Conservation (phyloP, 2,888 invertebrate species). For the Amaurobius ferox region DNA sequence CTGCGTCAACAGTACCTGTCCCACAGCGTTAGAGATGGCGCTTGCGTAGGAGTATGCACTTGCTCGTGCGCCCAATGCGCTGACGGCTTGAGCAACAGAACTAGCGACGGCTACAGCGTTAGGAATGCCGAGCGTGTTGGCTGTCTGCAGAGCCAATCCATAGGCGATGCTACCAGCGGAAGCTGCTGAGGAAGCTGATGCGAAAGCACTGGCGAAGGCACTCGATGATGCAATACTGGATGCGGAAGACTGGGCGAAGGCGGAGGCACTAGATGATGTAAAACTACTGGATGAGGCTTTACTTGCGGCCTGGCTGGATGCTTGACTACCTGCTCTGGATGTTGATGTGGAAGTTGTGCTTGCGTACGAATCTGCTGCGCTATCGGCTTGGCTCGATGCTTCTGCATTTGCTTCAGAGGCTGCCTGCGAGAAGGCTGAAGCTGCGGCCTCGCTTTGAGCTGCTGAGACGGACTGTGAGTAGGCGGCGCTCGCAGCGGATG, state of each 20-base stretch:
- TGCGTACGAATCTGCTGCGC: not conserved
- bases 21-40: too few relatives aligned
- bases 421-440: slow-evolving; percentile 1
- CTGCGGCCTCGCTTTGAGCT: not conserved
- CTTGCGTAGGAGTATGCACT: too few relatives aligned
- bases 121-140: not conserved
- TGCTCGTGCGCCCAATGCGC: too few relatives aligned
- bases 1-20: too few relatives aligned
- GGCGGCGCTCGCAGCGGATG: not conserved
- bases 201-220: not conserved
- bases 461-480: not conserved
- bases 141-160: not conserved
- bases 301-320: not conserved
- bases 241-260: not conserved
- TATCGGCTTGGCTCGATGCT: not conserved
- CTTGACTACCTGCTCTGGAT: slow-evolving; percentile 6
- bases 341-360: not conserved
- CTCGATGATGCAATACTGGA: not conserved
- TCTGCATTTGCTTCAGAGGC: not conserved
- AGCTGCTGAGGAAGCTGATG: not conserved
- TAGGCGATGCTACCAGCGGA: too few relatives aligned
- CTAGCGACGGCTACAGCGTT: too few relatives aligned
- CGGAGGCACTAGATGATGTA: not conserved
- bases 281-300: not conserved
- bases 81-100: not conserved